These are phyloP conservation scores for Eutolmus rufibarbis DNA, from an alignment of 2,888 invertebrate species.

Conservation along the genomic window DNA sequence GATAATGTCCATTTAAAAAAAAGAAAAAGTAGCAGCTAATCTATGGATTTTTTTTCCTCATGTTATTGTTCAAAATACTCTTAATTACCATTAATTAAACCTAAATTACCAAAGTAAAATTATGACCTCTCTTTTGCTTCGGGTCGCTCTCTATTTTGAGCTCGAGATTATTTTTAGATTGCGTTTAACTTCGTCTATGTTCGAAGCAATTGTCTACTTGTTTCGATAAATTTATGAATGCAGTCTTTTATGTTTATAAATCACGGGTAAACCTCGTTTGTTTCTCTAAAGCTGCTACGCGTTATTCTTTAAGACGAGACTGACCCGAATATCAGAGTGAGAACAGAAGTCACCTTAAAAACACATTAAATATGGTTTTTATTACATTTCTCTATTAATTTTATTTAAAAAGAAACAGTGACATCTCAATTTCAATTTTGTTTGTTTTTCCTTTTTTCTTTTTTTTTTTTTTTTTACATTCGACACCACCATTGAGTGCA, in stretches of 20 bases:
- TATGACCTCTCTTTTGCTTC: neutral
- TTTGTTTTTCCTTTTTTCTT: neutral
- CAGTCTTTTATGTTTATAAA: constrained; percentile 19
- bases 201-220: neutral
- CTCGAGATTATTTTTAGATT: neutral
- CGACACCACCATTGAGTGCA: neutral
- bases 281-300: neutral
- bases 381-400: constrained; percentile 19
- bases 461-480: neutral
- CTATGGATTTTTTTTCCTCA: neutral
- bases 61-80: constrained; percentile 18
- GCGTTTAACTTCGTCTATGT: neutral
- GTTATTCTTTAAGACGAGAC: neutral
- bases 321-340: neutral
- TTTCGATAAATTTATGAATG: constrained; percentile 7
- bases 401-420: constrained; percentile 28
- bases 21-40: neutral
- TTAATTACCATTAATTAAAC: constrained; percentile 1
- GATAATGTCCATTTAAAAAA: neutral
- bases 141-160: neutral
- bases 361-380: constrained; percentile 13
- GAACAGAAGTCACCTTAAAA: constrained; percentile 10
- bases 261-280: neutral
- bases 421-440: constrained; percentile 5
- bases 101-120: constrained; percentile 4